These are phyloP conservation scores for Chironomus tentans DNA, from an alignment of 2,888 invertebrate genomes.

Conservation along the genomic window DNA sequence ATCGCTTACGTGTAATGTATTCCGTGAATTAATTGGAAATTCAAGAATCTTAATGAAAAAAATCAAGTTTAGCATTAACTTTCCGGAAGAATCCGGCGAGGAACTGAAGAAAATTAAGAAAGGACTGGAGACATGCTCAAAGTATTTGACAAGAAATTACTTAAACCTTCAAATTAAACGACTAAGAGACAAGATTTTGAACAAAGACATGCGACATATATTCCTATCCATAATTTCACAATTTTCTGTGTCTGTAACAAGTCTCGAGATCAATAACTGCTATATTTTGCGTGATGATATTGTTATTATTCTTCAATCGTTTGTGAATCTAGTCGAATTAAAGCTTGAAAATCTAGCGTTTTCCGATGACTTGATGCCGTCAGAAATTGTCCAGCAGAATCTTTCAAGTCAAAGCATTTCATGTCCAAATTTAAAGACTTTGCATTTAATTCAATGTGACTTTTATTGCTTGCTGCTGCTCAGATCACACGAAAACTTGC, in stretches of 20 bases:
- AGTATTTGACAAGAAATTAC: neutral
- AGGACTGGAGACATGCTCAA: neutral
- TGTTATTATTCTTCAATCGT: neutral
- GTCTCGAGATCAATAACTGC: neutral
- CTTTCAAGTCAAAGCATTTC: neutral
- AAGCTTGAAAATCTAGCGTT: neutral
- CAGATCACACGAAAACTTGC: neutral
- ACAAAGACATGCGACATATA: neutral
- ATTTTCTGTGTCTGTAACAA: neutral
- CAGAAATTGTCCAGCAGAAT: neutral
- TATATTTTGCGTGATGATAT: neutral
- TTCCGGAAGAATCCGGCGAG: neutral
- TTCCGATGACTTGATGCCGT: neutral
- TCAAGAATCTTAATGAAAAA: neutral
- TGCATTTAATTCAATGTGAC: neutral
- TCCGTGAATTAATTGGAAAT: neutral
- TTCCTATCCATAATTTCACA: neutral
- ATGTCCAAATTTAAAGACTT: neutral
- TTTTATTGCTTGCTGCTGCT: conserved; percentile 8
- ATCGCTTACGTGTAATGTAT: neutral
- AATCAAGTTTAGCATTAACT: neutral
- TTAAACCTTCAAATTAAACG: neutral
- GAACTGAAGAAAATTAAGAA: neutral
- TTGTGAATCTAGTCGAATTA: neutral
- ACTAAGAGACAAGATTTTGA: neutral